Evolutionary conservation across 2,797 vertebrate species (phyloP), one percentile per base, ranked within the genome.

Genomic region (Kryptolebias ocellatus): DNA sequence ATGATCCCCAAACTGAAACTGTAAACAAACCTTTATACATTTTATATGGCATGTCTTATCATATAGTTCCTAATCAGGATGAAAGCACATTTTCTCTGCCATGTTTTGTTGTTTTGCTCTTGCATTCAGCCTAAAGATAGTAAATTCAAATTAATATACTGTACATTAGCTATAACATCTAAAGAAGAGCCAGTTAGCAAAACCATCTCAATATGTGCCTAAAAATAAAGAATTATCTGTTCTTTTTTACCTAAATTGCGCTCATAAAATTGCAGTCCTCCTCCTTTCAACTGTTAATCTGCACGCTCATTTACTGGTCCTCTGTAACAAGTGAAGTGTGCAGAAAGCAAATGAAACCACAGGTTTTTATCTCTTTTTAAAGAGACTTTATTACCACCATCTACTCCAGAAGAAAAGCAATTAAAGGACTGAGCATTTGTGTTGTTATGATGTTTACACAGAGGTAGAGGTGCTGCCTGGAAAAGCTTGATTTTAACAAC

Each of bases 361-460:
- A 57, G 67, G 68, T 61, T 85, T 81, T 77, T 60, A 76, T 79
- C 50, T 74, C 60, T 74, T 59, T 77, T 67, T 63, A 53, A 84
- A 78, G 60, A 60, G 55, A 78, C 73, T 70, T 81, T 67, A 77
- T 80, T 55, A 57, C 53, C 54, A 67, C 74, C 57, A 61, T 73
- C 50, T 68, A 78, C 68, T 78, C 50, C 31, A 51, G 51, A 47
- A 57, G 45, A 72, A 60, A 80, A 34, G 49, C 74, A 17, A 64
- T 70, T 72, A 70, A 79, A 56, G 24, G 34, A 34, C 47, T 28
- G 39, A 14, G 29, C 6, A 53, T 83, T 78, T 68, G 71, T 52
- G 18, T 68, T 54, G 51, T 29, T 70, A 53, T 59, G 44, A 56
- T 39, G 69, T 71, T 67, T 49, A 47, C 45, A 53, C 51, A 53